These are phyloP conservation scores for Artibeus jamaicensis DNA, from an alignment of 2,797 vertebrate genomes.

Conservation along the genomic window DNA sequence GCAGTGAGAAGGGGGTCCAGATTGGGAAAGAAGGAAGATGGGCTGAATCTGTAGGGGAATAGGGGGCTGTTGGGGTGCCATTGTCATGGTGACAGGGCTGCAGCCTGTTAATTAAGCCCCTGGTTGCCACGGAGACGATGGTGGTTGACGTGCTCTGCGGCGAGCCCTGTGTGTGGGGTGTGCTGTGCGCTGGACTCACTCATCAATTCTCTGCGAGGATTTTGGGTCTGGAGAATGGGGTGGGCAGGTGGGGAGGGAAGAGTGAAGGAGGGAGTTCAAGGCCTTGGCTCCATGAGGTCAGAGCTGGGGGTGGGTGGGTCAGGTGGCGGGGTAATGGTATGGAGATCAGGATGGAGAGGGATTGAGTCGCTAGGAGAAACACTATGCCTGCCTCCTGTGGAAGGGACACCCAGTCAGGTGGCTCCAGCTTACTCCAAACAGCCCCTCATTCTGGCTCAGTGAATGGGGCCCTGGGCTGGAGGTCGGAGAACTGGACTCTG, in stretches of 20 bases:
- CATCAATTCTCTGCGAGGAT: neutral
- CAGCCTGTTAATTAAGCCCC: conserved; percentile 79
- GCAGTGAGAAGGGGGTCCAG: conserved; percentile 28
- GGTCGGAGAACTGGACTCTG: neutral
- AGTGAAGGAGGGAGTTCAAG: neutral
- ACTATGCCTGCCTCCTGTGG: neutral
- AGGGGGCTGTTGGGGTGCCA: conserved; percentile 70
- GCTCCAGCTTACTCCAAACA: neutral
- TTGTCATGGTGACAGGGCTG: conserved; percentile 68
- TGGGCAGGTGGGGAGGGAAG: neutral
- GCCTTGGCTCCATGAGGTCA: neutral
- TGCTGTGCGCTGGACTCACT: conserved; percentile 56
- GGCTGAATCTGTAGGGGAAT: conserved; percentile 50
- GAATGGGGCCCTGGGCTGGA: neutral
- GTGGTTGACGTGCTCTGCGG: conserved; percentile 70
- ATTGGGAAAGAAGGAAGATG: conserved; percentile 43
- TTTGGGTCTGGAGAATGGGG: neutral
- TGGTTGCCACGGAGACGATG: conserved; percentile 73
- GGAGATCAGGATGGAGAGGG: neutral
- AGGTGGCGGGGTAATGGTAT: neutral
- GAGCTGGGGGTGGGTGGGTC: neutral
- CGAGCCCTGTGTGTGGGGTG: conserved; percentile 45
- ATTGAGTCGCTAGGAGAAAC: neutral
- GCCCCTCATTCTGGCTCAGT: neutral
- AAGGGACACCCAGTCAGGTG: neutral